Evolutionary conservation across 2,888 invertebrate species (phyloP).

Genomic region (Ichneumon xanthorius): DNA sequence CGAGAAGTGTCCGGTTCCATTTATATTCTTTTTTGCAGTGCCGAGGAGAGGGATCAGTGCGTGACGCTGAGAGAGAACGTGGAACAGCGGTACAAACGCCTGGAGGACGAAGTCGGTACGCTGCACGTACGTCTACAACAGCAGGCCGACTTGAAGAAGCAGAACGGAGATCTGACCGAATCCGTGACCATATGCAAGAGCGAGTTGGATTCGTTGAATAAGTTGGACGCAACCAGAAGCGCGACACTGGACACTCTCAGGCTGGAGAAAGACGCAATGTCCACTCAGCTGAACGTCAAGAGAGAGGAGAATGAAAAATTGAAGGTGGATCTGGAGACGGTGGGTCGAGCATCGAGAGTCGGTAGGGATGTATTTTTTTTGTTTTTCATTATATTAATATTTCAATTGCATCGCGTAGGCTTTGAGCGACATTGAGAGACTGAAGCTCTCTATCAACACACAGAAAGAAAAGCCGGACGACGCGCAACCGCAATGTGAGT

Average conservation of each 20-base stretch:
- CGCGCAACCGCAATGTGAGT: slow-evolving; percentile 73
- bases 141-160: slow-evolving; percentile 74
- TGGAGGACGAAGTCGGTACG: slow-evolving; percentile 76
- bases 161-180: slow-evolving; percentile 76
- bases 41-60: slow-evolving; percentile 82
- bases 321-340: slow-evolving; percentile 77
- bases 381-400: neutral
- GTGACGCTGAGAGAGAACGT: slow-evolving; percentile 76
- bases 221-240: slow-evolving; percentile 76
- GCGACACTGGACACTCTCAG: slow-evolving; percentile 79
- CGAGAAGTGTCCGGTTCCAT: neutral
- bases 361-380: neutral
- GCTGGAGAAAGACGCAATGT: slow-evolving; percentile 77
- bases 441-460: slow-evolving; percentile 72
- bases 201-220: slow-evolving; percentile 80
- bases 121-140: slow-evolving; percentile 79
- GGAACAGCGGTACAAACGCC: slow-evolving; percentile 76
- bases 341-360: slow-evolving; percentile 51
- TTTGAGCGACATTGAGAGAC: slow-evolving; percentile 75
- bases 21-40: slow-evolving; percentile 72
- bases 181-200: slow-evolving; percentile 78
- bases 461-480: slow-evolving; percentile 66
- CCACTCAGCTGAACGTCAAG: slow-evolving; percentile 73
- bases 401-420: slow-evolving; percentile 71
- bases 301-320: slow-evolving; percentile 77